These are phyloP conservation scores for Trissolcus brochymenae DNA, from an alignment of 2,888 invertebrate species.

Conservation along the genomic window DNA sequence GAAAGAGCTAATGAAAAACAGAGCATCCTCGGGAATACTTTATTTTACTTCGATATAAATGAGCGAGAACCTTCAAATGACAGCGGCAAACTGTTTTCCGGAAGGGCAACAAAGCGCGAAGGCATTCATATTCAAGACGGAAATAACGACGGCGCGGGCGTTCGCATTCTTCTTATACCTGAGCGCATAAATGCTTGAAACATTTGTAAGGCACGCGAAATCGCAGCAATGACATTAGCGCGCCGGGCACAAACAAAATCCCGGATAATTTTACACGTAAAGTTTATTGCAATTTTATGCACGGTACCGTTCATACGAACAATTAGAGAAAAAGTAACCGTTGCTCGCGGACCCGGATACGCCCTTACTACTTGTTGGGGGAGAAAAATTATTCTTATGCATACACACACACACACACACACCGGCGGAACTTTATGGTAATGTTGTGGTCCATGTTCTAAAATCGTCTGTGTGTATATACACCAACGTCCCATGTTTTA, in stretches of 20 bases:
- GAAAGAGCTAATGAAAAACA: too few relatives aligned
- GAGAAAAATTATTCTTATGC: constrained; percentile 74
- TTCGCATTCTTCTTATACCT: constrained; percentile 38
- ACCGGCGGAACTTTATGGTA: constrained; percentile 72
- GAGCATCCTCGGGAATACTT: too few relatives aligned
- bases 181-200: constrained; percentile 49
- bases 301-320: constrained; percentile 72
- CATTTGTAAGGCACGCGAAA: constrained; percentile 52
- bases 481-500: constrained; percentile 64
- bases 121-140: constrained; percentile 43
- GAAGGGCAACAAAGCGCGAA: constrained; percentile 27
- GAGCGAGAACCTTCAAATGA: constrained; percentile 23
- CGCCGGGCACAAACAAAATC: constrained; percentile 44
- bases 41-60: neutral
- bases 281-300: constrained; percentile 75
- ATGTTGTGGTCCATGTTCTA: constrained; percentile 70
- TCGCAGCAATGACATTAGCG: constrained; percentile 41
- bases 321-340: constrained; percentile 70
- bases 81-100: constrained; percentile 41
- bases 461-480: constrained; percentile 72
- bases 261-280: constrained; percentile 57
- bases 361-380: constrained; percentile 59
- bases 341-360: constrained; percentile 58
- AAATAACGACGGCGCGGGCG: constrained; percentile 24
- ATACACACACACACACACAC: constrained; percentile 64